A percentile compares a stretch with the other conserved stretches of the same genome.
Evolutionary conservation across 2,797 vertebrate species (phyloP).

Genomic region (Nannoperca australis): DNA sequence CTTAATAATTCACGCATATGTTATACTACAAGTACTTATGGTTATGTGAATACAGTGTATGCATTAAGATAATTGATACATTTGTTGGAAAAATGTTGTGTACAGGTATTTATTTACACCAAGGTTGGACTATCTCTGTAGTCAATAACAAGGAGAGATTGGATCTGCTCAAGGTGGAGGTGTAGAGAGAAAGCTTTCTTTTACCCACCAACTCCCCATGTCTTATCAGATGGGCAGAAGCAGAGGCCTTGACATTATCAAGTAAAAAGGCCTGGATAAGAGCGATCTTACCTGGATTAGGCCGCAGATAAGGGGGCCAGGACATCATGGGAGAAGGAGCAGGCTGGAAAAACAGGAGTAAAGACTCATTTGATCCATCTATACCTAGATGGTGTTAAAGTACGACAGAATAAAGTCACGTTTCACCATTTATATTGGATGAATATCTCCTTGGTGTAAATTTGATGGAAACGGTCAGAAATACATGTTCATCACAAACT

Average conservation of each 20-base stretch:
- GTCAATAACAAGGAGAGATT: constrained; percentile 50
- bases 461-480: background rate
- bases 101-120: constrained; percentile 37
- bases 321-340: constrained; percentile 26
- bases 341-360: constrained; percentile 10
- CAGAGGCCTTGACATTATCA: constrained; percentile 63
- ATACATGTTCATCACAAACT: constrained; percentile 7
- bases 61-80: constrained; percentile 5
- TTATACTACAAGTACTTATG: too few species aligned
- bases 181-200: constrained; percentile 60
- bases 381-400: background rate
- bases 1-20: background rate
- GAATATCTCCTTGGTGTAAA: background rate
- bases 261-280: constrained; percentile 20
- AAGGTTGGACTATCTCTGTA: constrained; percentile 9
- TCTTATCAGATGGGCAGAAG: constrained; percentile 66
- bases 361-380: constrained; percentile 35
- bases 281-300: constrained; percentile 50
- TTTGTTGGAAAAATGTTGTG: constrained; percentile 9
- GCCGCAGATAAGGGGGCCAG: constrained; percentile 6
- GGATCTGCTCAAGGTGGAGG: constrained; percentile 47
- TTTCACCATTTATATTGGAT: background rate
- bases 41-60: background rate
- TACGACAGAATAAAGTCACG: background rate
- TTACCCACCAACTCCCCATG: constrained; percentile 33